Percentiles rank a stretch among this genome's conserved stretches.
These are phyloP conservation scores for Thamnophis elegans DNA, from an alignment of 2,797 vertebrate genomes.

Conservation along the genomic window DNA sequence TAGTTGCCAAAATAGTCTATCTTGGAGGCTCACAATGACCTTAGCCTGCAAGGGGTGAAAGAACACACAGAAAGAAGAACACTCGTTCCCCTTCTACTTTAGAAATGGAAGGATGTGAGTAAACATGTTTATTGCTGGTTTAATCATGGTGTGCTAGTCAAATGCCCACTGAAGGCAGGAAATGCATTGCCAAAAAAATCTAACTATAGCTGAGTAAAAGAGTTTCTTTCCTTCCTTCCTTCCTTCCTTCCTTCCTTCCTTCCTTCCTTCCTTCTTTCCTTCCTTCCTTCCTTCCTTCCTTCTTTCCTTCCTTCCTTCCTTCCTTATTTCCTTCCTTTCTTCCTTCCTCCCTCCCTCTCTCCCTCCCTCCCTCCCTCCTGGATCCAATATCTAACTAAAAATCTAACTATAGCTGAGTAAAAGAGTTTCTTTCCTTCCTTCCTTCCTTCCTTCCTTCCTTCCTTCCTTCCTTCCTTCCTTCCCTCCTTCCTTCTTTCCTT, in stretches of 20 bases:
- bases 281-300: background rate
- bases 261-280: background rate
- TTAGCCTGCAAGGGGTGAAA: slow-evolving; percentile 63
- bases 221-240: background rate
- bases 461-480: too few relatives aligned
- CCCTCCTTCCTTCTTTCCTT: too few relatives aligned
- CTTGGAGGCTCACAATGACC: slow-evolving; percentile 73
- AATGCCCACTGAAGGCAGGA: background rate
- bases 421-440: too few relatives aligned
- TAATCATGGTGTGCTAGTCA: background rate
- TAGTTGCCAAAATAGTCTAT: slow-evolving; percentile 73
- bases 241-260: background rate
- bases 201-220: background rate
- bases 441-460: too few relatives aligned
- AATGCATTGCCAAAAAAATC: background rate
- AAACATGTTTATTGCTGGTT: background rate
- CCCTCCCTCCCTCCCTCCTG: too few relatives aligned
- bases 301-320: too few relatives aligned
- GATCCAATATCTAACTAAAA: too few relatives aligned
- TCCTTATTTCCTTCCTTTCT: too few relatives aligned
- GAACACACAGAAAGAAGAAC: slow-evolving; percentile 38
- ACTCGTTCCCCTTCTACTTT: background rate
- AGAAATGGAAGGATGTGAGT: background rate
- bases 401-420: too few relatives aligned
- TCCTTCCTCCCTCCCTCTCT: too few relatives aligned